phyloP scores from a whole-genome alignment of 1,140 invertebrate species.

The Drosophila kepulauana region DNA sequence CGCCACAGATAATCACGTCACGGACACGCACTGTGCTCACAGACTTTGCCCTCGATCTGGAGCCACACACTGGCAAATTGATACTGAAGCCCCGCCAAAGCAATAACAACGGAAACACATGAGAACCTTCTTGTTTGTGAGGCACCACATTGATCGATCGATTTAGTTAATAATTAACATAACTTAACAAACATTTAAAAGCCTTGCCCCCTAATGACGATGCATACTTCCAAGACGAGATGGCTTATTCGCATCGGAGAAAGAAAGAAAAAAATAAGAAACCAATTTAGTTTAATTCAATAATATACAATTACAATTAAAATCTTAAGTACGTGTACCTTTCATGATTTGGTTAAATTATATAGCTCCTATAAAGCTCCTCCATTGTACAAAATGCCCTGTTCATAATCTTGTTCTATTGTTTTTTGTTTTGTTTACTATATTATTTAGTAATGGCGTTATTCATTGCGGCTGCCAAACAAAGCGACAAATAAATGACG shows the following conservation, averaged over 20 bases:
- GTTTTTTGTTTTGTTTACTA: constrained; percentile 7
- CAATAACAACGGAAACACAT: constrained; percentile 83
- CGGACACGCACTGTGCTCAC: constrained; percentile 94
- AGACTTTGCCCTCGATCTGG: constrained; percentile 95
- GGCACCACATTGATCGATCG: not conserved
- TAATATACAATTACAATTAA: constrained; percentile 13
- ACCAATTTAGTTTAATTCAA: constrained; percentile 58
- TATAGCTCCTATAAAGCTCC: constrained; percentile 57
- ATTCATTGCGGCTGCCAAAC: constrained; percentile 54
- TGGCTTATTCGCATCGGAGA: constrained; percentile 32
- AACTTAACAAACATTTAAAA: constrained; percentile 4
- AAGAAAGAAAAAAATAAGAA: too few relatives aligned
- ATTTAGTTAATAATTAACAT: constrained; percentile 31
- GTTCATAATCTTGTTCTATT: constrained; percentile 37
- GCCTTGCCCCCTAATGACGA: constrained; percentile 33
- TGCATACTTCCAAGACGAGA: constrained; percentile 28
- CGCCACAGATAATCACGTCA: constrained; percentile 97
- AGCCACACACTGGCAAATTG: constrained; percentile 97
- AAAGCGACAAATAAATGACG: constrained; percentile 50
- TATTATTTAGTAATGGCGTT: constrained; percentile 47
- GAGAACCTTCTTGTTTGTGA: constrained; percentile 21
- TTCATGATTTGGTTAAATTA: constrained; percentile 59
- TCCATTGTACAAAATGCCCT: constrained; percentile 53
- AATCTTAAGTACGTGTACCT: constrained; percentile 34
- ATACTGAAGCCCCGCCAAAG: constrained; percentile 93